These are phyloP conservation scores for Baryphthengus martii DNA, from an alignment of 2,113 vertebrate genomes.

Conservation along the genomic window DNA sequence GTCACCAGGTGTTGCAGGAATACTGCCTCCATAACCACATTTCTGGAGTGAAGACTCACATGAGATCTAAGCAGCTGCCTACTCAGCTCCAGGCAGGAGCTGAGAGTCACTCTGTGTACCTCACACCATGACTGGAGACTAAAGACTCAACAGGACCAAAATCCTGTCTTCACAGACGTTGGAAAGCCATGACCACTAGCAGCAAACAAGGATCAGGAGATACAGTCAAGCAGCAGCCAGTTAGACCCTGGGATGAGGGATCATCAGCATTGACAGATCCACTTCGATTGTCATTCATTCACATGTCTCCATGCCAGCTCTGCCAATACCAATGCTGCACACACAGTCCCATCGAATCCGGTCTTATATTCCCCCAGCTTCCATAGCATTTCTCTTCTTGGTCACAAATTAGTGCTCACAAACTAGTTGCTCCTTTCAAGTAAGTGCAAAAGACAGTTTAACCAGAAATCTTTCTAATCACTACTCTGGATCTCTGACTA, in stretches of 20 bases:
- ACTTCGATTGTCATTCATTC: neutral
- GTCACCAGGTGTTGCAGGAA: neutral
- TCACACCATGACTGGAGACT: neutral
- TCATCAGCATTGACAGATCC: neutral
- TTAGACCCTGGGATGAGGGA: neutral
- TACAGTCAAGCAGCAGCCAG: neutral
- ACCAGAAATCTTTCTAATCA: neutral
- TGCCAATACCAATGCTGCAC: neutral
- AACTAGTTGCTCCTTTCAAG: neutral
- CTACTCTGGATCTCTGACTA: neutral
- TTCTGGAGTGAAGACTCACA: accelerated
- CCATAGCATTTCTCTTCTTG: neutral
- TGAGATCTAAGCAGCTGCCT: accelerated
- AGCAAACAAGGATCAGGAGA: neutral
- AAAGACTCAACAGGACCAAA: neutral
- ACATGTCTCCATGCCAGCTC: neutral
- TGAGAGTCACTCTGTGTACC: accelerated
- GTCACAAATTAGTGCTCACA: neutral
- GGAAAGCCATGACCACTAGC: neutral
- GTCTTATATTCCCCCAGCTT: neutral
- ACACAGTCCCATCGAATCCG: accelerated
- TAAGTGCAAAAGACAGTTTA: neutral
- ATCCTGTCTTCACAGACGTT: neutral
- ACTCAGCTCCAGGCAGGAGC: neutral
- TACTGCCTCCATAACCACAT: accelerated